Conservation (phyloP, 1,140 invertebrate species). For the Scaptomyza hsui region DNA sequence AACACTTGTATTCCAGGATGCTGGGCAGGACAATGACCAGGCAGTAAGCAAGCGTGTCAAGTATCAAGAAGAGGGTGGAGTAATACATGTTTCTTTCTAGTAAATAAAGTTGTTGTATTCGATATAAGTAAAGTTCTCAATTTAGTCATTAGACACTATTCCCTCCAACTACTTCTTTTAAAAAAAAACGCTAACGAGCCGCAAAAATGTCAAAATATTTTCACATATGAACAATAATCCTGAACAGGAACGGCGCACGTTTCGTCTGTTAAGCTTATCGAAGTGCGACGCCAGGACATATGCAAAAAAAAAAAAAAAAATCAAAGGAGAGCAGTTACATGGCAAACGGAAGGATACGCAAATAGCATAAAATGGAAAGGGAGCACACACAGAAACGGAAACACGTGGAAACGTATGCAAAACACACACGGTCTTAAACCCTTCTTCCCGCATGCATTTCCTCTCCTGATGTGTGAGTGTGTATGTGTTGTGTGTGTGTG, state of each 20-base stretch:
- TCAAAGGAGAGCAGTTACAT: constrained; percentile 1
- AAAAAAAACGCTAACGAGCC: constrained; percentile 72
- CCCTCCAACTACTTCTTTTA: no score
- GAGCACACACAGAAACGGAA: constrained; percentile 50
- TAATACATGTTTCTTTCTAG: not conserved
- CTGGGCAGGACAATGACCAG: constrained; percentile 22
- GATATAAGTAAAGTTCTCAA: not conserved
- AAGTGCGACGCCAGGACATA: constrained; percentile 57
- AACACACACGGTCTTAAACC: constrained; percentile 69
- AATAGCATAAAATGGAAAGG: constrained; percentile 50
- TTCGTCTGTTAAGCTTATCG: constrained; percentile 50
- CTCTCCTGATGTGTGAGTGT: constrained; percentile 13
- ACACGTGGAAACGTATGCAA: constrained; percentile 68
- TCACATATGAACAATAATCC: constrained; percentile 57
- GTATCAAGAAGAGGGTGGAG: not conserved
- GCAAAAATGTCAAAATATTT: constrained; percentile 82
- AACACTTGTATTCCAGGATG: constrained; percentile 41
- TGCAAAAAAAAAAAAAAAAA: constrained; percentile 39
- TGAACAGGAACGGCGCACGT: constrained; percentile 44
- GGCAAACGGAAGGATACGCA: constrained; percentile 72
- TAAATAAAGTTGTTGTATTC: constrained; percentile 3
- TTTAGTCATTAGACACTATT: not conserved
- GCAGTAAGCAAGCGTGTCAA: constrained; percentile 4
- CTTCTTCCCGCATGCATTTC: constrained; percentile 60
- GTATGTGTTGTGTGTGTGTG: constrained; percentile 21